Base-by-base conservation (phyloP, 1,140 invertebrate species). In the Polypedilum vanderplanki region DNA sequence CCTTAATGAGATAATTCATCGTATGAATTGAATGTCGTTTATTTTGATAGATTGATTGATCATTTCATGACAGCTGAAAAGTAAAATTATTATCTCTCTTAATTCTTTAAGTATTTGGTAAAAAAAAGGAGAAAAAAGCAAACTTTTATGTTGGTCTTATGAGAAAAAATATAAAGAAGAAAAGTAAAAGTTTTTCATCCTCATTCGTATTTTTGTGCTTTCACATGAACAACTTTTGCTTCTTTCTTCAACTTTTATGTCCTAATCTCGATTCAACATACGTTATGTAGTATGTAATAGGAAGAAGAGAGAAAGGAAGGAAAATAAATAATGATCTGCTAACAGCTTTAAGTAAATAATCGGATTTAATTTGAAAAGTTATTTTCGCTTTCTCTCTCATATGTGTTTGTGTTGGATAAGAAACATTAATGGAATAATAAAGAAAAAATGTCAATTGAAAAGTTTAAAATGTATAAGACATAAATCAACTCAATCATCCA, bases 261-360 rank as follows among this genome's bases (percentile, higher is more conserved):
- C 18, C 20, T 70, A 70, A 70, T 70, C 65, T 70, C 18, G 65
- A 70, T 70, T 22, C 17, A 70, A 70, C 65, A 70, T 70, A 70
- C 65, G 65, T 70, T 70, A 70, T 70, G n/a, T 12, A 57, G n/a
- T 12, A 15, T n/a, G n/a, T n/a, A n/a, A n/a, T n/a, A 8, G 65
- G 65, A 70, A 67, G n/a, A 10, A 1, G 8, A 67, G 17, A 20
- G 17, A 22, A 22, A 70, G 20, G 7, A 3, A 3, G 65, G 20
- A 70, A 70, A 70, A 70, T 70, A 70, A 70, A 70, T 70, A 70
- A 70, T 70, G 65, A 70, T 70, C 65, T 70, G 65, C 65, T 70
- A 70, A 70, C 65, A 70, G 65, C 65, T 70, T 70, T 70, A 70
- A 70, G 65, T 70, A 22, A 70, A 70, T 70, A 70, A 70, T 70